phyloP scores from a whole-genome alignment of 2,113 vertebrate genomes.

The Sinocyclocheilus grahami region DNA sequence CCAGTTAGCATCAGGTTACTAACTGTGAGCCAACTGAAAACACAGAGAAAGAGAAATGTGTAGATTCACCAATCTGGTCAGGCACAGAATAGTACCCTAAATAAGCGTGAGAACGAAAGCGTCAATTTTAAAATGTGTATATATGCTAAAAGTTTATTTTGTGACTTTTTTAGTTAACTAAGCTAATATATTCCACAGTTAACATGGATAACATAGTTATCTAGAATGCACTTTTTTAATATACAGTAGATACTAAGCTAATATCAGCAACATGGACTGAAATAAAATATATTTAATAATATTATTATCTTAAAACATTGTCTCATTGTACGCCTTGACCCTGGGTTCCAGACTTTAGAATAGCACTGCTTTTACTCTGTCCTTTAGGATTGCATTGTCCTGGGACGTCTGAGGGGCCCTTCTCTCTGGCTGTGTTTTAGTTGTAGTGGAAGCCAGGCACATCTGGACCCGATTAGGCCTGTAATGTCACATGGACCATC shows the following conservation, averaged over 20 bases:
- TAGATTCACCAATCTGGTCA: neutral
- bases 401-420: slow-evolving; percentile 18
- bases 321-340: neutral
- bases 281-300: neutral
- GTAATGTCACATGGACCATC: slow-evolving; percentile 33
- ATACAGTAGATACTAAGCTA: neutral
- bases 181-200: neutral
- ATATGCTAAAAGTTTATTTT: neutral
- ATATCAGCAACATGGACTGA: neutral
- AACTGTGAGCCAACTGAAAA: neutral
- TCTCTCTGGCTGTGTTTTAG: slow-evolving; percentile 22
- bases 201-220: neutral
- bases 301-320: neutral
- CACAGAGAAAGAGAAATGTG: neutral
- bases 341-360: slow-evolving; percentile 7
- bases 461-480: slow-evolving; percentile 49
- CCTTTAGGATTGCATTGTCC: neutral
- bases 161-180: neutral
- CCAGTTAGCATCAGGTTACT: neutral
- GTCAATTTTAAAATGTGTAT: neutral
- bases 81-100: neutral
- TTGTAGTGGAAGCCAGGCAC: slow-evolving; percentile 30
- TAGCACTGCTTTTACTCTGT: neutral
- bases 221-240: too few species aligned
- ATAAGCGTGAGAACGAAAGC: neutral